These are phyloP conservation scores for Conus ventricosus DNA, from an alignment of 1,140 invertebrate species.

Conservation along the genomic window DNA sequence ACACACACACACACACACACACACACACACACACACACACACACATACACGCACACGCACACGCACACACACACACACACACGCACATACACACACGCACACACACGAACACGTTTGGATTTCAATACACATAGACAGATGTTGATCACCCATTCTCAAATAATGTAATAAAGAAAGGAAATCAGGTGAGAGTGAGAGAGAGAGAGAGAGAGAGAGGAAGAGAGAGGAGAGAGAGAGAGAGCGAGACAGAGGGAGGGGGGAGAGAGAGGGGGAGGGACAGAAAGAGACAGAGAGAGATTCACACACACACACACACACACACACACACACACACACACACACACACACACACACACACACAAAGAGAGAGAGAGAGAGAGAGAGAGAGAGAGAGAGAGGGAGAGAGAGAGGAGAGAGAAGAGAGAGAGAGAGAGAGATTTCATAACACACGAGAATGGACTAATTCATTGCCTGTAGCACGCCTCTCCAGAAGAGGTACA, in stretches of 20 bases:
- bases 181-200: neutral
- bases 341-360: neutral
- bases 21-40: too few species aligned
- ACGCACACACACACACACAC: too few species aligned
- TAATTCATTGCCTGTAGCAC: too few species aligned
- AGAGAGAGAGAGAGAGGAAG: slow-evolving; percentile 1
- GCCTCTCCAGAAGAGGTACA: too few species aligned
- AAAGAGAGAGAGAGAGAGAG: neutral
- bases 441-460: too few species aligned
- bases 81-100: too few species aligned
- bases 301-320: neutral
- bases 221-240: neutral
- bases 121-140: too few species aligned
- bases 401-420: neutral
- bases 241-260: neutral
- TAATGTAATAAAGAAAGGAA: too few species aligned
- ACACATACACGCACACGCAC: too few species aligned
- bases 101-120: neutral
- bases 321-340: neutral
- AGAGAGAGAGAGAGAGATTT: neutral
- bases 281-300: neutral
- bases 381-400: neutral
- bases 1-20: too few species aligned
- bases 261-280: too few species aligned
- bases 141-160: too few species aligned